Base-by-base conservation (phyloP, 2,888 invertebrate genomes). In the Parnassius glacialis region DNA sequence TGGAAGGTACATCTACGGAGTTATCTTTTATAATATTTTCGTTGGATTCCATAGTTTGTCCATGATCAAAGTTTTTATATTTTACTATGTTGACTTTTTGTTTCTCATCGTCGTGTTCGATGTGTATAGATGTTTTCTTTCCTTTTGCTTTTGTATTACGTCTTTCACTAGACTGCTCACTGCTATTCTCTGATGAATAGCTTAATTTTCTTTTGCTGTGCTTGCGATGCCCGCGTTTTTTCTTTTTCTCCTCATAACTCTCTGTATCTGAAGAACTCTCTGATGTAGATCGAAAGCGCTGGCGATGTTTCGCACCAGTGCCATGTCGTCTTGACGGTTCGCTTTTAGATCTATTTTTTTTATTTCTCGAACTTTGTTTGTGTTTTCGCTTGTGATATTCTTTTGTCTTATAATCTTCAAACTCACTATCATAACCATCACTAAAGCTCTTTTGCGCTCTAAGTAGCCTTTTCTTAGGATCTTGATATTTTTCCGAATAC, bases 81-180 rank as follows among this genome's bases (percentile, higher is more conserved):
- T 90, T 91, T 20, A 90, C 77, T 67, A 91, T 90, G 72, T 90
- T 90, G 34, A 91, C 90, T 67, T 84, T 85, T 76, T 91, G 90
- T 70, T 90, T 88, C 70, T 85, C 77, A 43, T 85, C 82, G 57
- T 88, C 88, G 68, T 87, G 83, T 74, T 88, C 84, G 62, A 87
- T 85, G 59, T 89, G 89, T 62, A 91, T 91, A 20, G 91, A 91
- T 10, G 90, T 90, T 74, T 87, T 91, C 74, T 91, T 91, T 1
- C 84, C 88, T 68, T 85, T 90, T 16, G 83, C 84, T 75, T 90
- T 91, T 50, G 85, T 85, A 61, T 76, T 87, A 7, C 85, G 79
- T 57, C 86, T 78, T 65, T 88, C 87, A 63, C 84, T 86, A 5
- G 88, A 89, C 66, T 91, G 92, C 52, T 88, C 87, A 71, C 83